Evolutionary conservation across 2,797 vertebrate species (phyloP).

Genomic region (Delichon dasypus): DNA sequence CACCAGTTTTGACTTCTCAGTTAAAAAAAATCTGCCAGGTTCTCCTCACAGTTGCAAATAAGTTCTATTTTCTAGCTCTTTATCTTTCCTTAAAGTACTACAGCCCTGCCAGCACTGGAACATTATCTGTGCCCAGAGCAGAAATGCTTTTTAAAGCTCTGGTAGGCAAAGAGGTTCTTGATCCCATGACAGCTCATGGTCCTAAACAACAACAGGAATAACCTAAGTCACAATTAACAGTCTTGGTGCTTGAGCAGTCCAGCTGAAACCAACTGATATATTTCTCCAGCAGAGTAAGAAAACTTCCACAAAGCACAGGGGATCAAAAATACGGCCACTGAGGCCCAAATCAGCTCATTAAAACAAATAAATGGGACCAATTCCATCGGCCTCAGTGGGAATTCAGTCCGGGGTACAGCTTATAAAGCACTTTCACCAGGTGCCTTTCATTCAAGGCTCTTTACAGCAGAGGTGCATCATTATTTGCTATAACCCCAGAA

Average conservation of each 20-base stretch:
- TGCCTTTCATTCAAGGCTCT: neutral
- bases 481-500: conserved; percentile 5
- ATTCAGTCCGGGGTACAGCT: neutral
- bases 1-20: neutral
- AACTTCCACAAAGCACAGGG: neutral
- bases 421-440: neutral
- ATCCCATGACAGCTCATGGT: neutral
- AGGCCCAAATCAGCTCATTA: conserved; percentile 18
- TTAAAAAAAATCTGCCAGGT: neutral
- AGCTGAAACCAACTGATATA: neutral
- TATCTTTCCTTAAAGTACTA: neutral
- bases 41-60: neutral
- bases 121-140: fast-evolving
- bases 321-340: neutral
- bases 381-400: neutral
- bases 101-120: neutral
- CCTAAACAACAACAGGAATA: neutral
- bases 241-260: neutral
- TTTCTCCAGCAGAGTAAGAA: neutral
- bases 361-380: conserved; percentile 22
- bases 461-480: neutral
- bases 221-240: neutral
- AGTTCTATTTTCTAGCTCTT: neutral
- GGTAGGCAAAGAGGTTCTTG: neutral
- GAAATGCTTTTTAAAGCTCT: neutral